These are phyloP conservation scores for Paramormyrops kingsleyae DNA, from an alignment of 2,113 vertebrate species.

Conservation along the genomic window DNA sequence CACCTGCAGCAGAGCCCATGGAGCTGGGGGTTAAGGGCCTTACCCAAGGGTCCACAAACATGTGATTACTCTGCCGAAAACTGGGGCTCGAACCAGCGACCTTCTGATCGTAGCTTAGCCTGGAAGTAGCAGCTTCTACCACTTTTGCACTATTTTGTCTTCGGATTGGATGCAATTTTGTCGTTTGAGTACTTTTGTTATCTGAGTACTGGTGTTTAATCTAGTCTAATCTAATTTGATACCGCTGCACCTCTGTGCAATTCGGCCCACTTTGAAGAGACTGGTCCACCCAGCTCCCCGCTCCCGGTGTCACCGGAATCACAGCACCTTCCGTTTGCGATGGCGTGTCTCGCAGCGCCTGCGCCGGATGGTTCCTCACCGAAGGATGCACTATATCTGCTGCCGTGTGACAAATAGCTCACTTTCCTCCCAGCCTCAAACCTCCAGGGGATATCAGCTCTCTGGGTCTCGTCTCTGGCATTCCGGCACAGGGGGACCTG, in stretches of 20 bases:
- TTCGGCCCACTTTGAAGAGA: background rate
- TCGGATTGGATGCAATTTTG: background rate
- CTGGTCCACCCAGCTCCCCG: background rate
- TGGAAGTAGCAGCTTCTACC: background rate
- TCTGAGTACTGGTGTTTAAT: background rate
- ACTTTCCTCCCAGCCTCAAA: constrained; percentile 25
- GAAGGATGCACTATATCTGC: constrained; percentile 48
- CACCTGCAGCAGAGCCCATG: background rate
- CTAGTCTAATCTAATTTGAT: background rate
- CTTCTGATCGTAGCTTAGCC: background rate
- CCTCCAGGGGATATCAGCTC: constrained; percentile 33
- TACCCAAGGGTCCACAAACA: no score
- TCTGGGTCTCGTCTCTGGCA: constrained; percentile 4
- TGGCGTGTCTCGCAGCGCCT: constrained; percentile 38
- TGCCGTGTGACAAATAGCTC: constrained; percentile 41
- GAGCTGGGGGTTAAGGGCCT: background rate
- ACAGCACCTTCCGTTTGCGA: constrained; percentile 40
- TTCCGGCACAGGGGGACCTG: background rate
- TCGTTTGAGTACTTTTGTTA: background rate
- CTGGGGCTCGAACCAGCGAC: background rate
- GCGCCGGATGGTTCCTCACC: constrained; percentile 36
- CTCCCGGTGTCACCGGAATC: constrained; percentile 35
- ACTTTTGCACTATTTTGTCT: background rate
- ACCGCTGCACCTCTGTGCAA: background rate
- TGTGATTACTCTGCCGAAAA: background rate